Base-by-base conservation (phyloP, 2,888 invertebrate genomes). In the Tribolium freemani region DNA sequence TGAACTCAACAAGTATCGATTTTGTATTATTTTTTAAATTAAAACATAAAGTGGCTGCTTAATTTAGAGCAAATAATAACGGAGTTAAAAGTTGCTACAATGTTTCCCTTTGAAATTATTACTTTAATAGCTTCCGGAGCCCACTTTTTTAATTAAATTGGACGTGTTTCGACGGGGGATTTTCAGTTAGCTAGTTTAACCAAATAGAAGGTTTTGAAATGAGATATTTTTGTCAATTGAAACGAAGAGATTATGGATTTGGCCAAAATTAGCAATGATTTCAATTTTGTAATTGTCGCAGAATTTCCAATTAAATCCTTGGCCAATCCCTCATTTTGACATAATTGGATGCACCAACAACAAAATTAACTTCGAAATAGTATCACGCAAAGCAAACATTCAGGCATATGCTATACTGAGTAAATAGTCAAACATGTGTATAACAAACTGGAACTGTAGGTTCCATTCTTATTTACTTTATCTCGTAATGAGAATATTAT, bases 281-380 rank as follows among this genome's bases (percentile, higher is more conserved):
- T 60, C 48, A 26, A 21, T n/a, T 60, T 60, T 48, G 30, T 50
- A 48, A 48, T 61, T 50, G 26, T 61, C 61, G 10, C 50, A 48
- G 50, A 61, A 61, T 26, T 30, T 50, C 50, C 38, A 53, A 31
- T 51, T 44, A 51, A 64, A 53, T 53, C 64, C 51, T 60, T 46
- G 16, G 13, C 51, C 44, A 20, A 44, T 53, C 44, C 38, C 64
- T 50, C 51, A 44, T 64, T 53, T 46, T 16, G 10, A 45, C 45
- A 69, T 69, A 69, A 69, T 69, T 60, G 69, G 60, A 60, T 69
- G 60, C 69, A 69, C 6, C 60, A 69, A 53, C 60, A 69, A 69
- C 60, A 69, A 26, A 56, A 69, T 60, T 69, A 69, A 53, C 69
- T 11, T 45, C 21, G 30, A 60, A 51, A 53, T 45, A 38, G 60